Base-by-base conservation (phyloP, 1,140 invertebrate species). In the Formica exsecta region DNA sequence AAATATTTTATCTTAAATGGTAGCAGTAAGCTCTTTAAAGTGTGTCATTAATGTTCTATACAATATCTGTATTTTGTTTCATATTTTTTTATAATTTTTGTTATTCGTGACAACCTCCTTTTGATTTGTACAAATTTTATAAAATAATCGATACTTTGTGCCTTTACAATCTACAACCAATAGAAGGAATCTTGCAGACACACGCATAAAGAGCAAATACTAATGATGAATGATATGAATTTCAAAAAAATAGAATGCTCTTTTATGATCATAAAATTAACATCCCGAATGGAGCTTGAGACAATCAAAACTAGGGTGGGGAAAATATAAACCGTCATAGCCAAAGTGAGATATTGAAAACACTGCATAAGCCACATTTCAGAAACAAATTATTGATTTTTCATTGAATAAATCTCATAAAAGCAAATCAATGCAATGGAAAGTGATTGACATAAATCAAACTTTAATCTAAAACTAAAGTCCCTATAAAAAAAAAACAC, bases 361-460 rank as follows among this genome's bases (percentile, higher is more conserved):
- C 94, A 94, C 90, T 93, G 93, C 94, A 94, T 93, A 94, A 94
- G 94, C 94, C 93, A 94, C 91, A 93, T 92, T 87, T 94, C 91
- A 94, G 41, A 89, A 91, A 92, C 84, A 86, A 89, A 91, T 84
- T 48, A 36, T 89, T 89, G 59, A 75, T 86, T 71, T 77, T 86
- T 85, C 13, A 75, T 81, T n/a, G 74, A 81, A 85, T 90, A 86
- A 89, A 86, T 76, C 73, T 89, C 68, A 81, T 87, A 76, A 68
- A 93, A 93, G 93, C 92, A 84, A 89, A 91, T 91, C 88, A 93
- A 93, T 87, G 85, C 92, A 90, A 87, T 89, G 79, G 61, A 86
- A 89, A 88, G 86, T 86, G 89, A 87, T 71, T 85, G 32, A 85
- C 73, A 81, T 86, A 90, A 91, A 61, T 87, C 74, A 83, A 77